These are phyloP conservation scores for Austrolebias charrua DNA, from an alignment of 2,797 vertebrate genomes.

Conservation along the genomic window DNA sequence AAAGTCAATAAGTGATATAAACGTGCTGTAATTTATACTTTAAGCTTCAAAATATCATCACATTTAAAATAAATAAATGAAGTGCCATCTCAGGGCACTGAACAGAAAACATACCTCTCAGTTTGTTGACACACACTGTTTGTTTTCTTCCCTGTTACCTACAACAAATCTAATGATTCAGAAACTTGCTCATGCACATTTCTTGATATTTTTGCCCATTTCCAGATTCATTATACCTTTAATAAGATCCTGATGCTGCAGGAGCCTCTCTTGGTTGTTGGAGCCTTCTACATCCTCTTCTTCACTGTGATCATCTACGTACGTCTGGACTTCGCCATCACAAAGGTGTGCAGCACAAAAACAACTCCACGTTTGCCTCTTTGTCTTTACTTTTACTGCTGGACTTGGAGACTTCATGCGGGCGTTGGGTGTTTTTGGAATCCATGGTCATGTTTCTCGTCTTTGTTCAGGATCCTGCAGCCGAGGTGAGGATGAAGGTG, in stretches of 20 bases:
- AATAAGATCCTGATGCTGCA: slow-evolving; percentile 99
- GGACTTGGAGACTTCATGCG: not conserved
- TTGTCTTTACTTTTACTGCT: not conserved
- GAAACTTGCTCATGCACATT: not conserved
- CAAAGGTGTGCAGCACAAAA: slow-evolving; percentile 83
- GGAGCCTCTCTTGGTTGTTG: slow-evolving; percentile 95
- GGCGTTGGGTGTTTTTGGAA: not conserved
- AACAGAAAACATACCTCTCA: too few species aligned
- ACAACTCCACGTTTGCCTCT: not conserved
- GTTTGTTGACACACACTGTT: too few species aligned
- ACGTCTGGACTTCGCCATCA: slow-evolving; percentile 97
- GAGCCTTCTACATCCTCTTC: slow-evolving; percentile 96
- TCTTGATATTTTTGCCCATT: not conserved
- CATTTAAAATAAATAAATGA: too few species aligned
- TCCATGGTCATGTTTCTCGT: not conserved
- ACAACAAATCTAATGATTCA: too few species aligned
- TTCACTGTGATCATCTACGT: slow-evolving; percentile 98
- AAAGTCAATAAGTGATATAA: too few species aligned
- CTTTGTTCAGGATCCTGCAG: slow-evolving; percentile 88
- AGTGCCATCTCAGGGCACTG: too few species aligned
- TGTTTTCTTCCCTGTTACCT: too few species aligned
- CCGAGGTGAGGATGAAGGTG: slow-evolving; percentile 98
- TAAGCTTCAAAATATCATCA: too few species aligned
- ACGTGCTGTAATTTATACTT: too few species aligned
- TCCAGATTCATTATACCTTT: slow-evolving; percentile 93